These are phyloP conservation scores for Prosapia bicincta DNA, from an alignment of 2,888 invertebrate genomes.

Conservation along the genomic window DNA sequence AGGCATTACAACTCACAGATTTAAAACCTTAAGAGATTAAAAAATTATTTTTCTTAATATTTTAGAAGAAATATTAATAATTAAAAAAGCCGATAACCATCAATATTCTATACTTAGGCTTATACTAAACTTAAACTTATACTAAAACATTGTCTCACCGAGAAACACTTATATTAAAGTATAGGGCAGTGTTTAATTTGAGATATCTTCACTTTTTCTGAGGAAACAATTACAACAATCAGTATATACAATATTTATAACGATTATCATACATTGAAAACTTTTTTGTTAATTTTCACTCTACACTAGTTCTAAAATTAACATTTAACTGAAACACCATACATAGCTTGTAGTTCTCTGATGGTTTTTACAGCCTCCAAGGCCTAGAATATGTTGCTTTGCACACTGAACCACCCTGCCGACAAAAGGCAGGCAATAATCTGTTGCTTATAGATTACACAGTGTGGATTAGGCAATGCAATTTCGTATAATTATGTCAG, in stretches of 20 bases:
- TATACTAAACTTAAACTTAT: too few relatives aligned
- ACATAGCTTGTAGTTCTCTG: not conserved
- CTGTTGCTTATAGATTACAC: not conserved
- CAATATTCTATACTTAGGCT: too few relatives aligned
- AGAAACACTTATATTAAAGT: too few relatives aligned
- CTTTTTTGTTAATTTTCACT: not conserved
- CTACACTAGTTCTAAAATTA: not conserved
- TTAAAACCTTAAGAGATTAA: too few relatives aligned
- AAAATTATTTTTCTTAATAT: too few relatives aligned
- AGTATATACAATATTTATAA: not conserved
- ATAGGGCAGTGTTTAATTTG: too few relatives aligned
- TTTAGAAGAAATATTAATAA: too few relatives aligned
- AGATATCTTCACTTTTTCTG: not conserved
- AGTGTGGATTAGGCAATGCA: not conserved
- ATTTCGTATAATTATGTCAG: not conserved
- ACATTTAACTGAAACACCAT: not conserved
- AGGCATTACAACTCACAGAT: too few relatives aligned
- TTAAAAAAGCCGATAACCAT: too few relatives aligned
- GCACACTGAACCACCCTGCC: conserved; percentile 9
- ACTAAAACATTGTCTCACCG: too few relatives aligned
- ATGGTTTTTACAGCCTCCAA: not conserved
- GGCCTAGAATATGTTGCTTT: not conserved
- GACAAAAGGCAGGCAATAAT: conserved; percentile 17
- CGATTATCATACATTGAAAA: not conserved
- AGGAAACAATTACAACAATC: not conserved